Conservation (phyloP, 2,113 vertebrate species). For the Dipodomys stephensi region DNA sequence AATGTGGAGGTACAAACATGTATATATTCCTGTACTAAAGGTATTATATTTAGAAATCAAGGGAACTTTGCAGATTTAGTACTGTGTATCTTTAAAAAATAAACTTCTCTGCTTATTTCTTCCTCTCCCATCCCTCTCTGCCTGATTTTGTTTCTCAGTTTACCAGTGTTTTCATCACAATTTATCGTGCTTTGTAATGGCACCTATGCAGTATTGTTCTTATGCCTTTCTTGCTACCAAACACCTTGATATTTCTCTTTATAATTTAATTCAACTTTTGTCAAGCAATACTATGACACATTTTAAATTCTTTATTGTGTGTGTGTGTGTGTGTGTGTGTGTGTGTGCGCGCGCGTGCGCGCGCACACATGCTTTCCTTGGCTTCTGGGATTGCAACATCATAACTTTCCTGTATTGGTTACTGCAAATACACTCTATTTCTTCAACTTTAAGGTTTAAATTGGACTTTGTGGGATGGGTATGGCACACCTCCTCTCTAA, state of each 20-base stretch:
- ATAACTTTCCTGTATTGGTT: neutral
- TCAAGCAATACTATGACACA: neutral
- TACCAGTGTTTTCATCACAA: slow-evolving; percentile 1
- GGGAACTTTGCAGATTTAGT: neutral
- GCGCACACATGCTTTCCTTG: neutral
- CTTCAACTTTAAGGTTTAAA: slow-evolving; percentile 25
- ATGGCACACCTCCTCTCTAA: neutral
- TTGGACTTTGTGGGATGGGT: neutral
- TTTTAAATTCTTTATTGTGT: neutral
- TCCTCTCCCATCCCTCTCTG: too few relatives aligned
- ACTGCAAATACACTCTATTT: neutral
- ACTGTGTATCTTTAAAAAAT: neutral
- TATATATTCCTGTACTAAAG: neutral
- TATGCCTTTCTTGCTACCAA: neutral
- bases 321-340: neutral
- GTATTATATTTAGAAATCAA: neutral
- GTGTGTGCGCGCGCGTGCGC: neutral
- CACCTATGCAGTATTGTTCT: neutral
- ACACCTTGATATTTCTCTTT: neutral
- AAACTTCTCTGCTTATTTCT: neutral
- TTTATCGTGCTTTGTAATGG: neutral
- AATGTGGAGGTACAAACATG: neutral
- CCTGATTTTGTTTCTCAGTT: neutral
- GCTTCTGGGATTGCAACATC: neutral
- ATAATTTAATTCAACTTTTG: neutral